Base-by-base conservation (phyloP, 1,140 invertebrate genomes). In the Sesamia nonagrioides region DNA sequence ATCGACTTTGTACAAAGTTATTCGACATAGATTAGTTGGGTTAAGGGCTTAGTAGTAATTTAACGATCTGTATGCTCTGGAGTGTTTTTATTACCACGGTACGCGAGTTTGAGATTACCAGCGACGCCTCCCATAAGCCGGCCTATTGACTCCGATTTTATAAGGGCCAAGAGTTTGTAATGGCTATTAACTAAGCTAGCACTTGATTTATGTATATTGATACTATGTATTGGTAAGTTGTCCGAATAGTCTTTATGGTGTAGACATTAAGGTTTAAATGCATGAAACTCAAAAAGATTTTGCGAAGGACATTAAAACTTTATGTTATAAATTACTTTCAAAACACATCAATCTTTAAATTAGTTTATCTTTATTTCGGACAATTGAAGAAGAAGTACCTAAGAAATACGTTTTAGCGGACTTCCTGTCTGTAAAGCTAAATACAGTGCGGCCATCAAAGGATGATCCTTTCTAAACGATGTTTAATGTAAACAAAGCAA, bases 1-100 rank as follows among this genome's bases (percentile, higher is more conserved):
- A 40, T 40, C n/a, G 60, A 40, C 60, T 61, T 27, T 50, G 40
- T 27, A 1, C 18, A 58, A 72, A 72, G 50, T 76, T 75, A 37
- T 61, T 76, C 18, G 18, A 54, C 33, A 42, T 48, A 68, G 37
- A 77, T 56, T 56, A 68, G 37, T 63, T 13, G 52, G 60, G 56
- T 77, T 68, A 77, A 76, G 18, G 21, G 61, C 74, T 77, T 54
- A 54, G 37, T 50, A 77, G 74, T 77, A 77, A 77, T 77, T 68
- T 68, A 77, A 68, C 48, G 33, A 68, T 77, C 74, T 77, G 48
- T 77, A 56, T 77, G 74, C 48, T 68, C 50, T 17, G 17, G 61
- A 68, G 61, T 40, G 58, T 68, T 77, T 77, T 77, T 77, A 77
- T 77, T 48, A 42, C 60, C 45, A 17, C 13, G 17, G 18, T 40